Percentiles rank a stretch among this genome's conserved stretches.
Evolutionary conservation across 2,888 invertebrate genomes (phyloP).

Genomic region (Halictus ligatus): DNA sequence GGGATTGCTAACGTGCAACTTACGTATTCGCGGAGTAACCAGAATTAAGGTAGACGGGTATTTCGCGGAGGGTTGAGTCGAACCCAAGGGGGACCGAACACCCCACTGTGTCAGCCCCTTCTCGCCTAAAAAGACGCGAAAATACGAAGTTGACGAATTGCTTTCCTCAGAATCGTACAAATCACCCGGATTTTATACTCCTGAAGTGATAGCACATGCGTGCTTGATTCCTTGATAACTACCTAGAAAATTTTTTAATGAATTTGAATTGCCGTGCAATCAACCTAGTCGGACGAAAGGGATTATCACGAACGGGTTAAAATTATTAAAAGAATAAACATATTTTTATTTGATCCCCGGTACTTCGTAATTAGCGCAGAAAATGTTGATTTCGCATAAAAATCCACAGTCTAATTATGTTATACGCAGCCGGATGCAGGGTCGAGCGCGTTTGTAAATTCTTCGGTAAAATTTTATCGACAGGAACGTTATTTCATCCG

Average conservation of each 20-base stretch:
- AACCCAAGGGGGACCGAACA: not conserved
- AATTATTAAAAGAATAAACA: not conserved
- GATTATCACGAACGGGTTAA: not conserved
- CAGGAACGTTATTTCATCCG: not conserved
- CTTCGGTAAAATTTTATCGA: not conserved
- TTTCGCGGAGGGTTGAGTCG: not conserved
- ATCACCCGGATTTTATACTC: not conserved
- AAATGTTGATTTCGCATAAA: not conserved
- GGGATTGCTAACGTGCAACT: conserved; percentile 10
- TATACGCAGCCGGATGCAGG: not conserved
- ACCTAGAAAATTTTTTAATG: not conserved
- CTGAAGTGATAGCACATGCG: not conserved
- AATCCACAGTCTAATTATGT: not conserved
- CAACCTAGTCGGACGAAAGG: not conserved
- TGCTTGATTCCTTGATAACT: not conserved
- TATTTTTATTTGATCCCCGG: not conserved
- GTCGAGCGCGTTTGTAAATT: not conserved
- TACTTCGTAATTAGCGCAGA: not conserved
- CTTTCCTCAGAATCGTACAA: not conserved
- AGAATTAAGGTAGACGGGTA: conserved; percentile 7
- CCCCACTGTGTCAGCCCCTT: not conserved
- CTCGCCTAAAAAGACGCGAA: not conserved
- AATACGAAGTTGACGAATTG: too few species aligned
- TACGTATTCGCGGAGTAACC: not conserved
- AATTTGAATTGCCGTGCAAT: not conserved